Evolutionary conservation across 2,113 vertebrate species (phyloP).

Genomic region (Pomatorhinus ruficollis): DNA sequence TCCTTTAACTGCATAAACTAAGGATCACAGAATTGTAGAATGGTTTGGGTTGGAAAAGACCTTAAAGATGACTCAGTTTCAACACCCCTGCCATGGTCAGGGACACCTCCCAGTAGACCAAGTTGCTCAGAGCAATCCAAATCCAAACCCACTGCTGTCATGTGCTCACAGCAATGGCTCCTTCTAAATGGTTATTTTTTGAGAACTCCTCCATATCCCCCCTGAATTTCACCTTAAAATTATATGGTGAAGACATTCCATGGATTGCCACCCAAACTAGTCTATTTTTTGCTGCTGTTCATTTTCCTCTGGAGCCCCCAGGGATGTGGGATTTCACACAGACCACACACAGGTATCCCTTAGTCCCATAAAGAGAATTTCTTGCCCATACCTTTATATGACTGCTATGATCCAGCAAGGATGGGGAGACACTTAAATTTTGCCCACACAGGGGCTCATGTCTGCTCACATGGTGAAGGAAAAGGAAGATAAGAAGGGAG

Average conservation of each 20-base stretch:
- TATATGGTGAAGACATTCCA: neutral
- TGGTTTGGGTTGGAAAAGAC: neutral
- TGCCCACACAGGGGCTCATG: neutral
- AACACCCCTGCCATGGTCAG: neutral
- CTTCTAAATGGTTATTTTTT: neutral
- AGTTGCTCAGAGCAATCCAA: neutral
- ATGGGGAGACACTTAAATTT: neutral
- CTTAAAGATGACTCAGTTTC: neutral
- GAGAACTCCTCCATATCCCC: rapidly evolving
- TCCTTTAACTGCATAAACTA: neutral
- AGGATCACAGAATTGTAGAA: neutral
- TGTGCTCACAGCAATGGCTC: neutral
- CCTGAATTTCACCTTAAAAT: neutral
- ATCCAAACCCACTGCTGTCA: neutral
- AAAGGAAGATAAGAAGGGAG: neutral
- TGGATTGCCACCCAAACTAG: neutral
- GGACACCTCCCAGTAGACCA: neutral
- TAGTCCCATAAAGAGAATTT: neutral
- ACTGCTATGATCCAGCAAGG: neutral
- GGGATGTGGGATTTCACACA: neutral
- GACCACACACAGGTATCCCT: rapidly evolving
- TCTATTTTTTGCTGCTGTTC: neutral
- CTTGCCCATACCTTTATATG: neutral
- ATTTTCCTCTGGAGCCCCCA: neutral
- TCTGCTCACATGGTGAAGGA: neutral